Percentiles rank a stretch among this genome's conserved stretches.
phyloP scores from a whole-genome alignment of 2,113 vertebrate genomes.

The Stercorarius parasiticus region DNA sequence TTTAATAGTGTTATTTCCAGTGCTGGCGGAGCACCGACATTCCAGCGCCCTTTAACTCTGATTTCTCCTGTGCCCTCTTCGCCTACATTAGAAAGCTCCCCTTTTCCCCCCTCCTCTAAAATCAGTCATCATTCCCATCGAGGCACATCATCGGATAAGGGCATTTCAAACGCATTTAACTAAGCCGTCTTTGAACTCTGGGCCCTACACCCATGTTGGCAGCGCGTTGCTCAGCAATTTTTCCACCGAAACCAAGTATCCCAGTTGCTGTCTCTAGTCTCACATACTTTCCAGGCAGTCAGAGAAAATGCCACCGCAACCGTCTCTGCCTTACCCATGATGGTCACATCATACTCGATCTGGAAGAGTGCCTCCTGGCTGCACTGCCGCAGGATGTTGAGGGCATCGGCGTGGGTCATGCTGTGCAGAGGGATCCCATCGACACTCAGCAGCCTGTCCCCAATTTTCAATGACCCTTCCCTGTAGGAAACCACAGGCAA shows the following conservation, averaged over 20 bases:
- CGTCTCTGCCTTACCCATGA: slow-evolving; percentile 87
- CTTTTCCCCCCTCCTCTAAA: neutral
- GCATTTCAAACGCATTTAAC: neutral
- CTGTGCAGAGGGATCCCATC: slow-evolving; percentile 90
- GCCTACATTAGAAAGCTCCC: neutral
- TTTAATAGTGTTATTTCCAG: neutral
- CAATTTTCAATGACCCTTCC: slow-evolving; percentile 91
- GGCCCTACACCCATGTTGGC: neutral
- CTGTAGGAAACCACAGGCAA: slow-evolving; percentile 65
- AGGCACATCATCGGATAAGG: neutral
- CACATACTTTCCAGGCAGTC: neutral
- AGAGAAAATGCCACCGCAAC: neutral
- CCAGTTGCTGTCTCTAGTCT: neutral
- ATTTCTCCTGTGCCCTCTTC: neutral
- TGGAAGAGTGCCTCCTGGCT: slow-evolving; percentile 93
- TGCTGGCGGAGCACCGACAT: neutral
- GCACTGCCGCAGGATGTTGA: slow-evolving; percentile 89
- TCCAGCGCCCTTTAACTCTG: neutral
- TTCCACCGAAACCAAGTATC: neutral
- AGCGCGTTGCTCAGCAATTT: neutral
- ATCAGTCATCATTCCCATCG: neutral
- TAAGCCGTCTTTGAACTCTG: neutral
- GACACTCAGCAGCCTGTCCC: slow-evolving; percentile 90
- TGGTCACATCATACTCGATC: slow-evolving; percentile 93
- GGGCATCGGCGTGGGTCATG: slow-evolving; percentile 86